Evolutionary conservation across 1,140 invertebrate genomes (phyloP).

Genomic region (Mamestra configurata): DNA sequence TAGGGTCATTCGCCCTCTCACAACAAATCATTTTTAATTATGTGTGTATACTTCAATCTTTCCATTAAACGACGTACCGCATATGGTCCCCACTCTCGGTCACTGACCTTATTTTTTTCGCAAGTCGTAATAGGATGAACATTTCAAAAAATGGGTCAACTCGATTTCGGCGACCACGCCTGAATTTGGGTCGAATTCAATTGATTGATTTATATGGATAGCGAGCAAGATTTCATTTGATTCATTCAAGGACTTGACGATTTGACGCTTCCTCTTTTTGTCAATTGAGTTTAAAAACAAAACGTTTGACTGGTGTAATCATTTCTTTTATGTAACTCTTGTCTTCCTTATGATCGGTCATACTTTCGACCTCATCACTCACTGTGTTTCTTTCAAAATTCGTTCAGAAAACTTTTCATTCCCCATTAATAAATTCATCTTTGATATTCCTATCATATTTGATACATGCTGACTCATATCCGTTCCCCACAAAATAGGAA

Average conservation of each 20-base stretch:
- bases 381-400: background rate
- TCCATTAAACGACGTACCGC: constrained; percentile 72
- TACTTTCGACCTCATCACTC: background rate
- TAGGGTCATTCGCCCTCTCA: constrained; percentile 84
- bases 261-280: constrained; percentile 39
- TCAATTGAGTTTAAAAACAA: background rate
- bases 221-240: background rate
- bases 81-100: constrained; percentile 62
- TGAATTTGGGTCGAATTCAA: constrained; percentile 73
- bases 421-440: background rate
- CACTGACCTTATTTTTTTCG: constrained; percentile 68
- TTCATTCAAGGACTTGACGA: constrained; percentile 40
- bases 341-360: background rate
- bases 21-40: constrained; percentile 87
- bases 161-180: constrained; percentile 63
- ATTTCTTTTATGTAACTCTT: background rate
- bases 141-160: constrained; percentile 79
- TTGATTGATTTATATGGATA: constrained; percentile 65
- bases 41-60: constrained; percentile 80
- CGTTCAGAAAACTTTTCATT: background rate
- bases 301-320: background rate
- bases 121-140: constrained; percentile 65
- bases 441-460: background rate
- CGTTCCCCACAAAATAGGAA: constrained; percentile 6
- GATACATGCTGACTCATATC: background rate